Conservation (phyloP, 2,797 vertebrate genomes). For the Fundulus diaphanus region DNA sequence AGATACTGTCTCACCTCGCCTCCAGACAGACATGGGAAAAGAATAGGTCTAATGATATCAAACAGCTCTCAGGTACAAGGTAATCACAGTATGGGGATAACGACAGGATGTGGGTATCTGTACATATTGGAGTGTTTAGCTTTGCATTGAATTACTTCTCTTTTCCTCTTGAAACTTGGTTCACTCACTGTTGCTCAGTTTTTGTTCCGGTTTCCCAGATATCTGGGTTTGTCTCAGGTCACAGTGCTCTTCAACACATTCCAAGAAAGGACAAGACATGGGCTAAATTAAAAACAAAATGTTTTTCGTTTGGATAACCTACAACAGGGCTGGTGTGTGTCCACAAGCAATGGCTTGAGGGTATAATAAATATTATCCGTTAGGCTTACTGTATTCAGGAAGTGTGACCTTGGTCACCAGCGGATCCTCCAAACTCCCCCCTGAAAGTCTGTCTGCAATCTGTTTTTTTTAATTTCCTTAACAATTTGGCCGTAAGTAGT, state of each 20-base stretch:
- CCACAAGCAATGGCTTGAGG: neutral
- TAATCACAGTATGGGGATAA: slow-evolving; percentile 54
- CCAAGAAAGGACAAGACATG: slow-evolving; percentile 29
- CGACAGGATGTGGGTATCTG: slow-evolving; percentile 49
- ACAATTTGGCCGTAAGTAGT: slow-evolving; percentile 17
- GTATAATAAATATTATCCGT: neutral
- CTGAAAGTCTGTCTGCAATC: slow-evolving; percentile 2
- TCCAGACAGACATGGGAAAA: slow-evolving; percentile 51
- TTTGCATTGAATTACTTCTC: slow-evolving; percentile 23
- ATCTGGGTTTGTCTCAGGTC: slow-evolving; percentile 36
- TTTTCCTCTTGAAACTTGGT: slow-evolving; percentile 26
- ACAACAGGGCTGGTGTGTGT: slow-evolving; percentile 2
- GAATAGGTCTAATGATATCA: slow-evolving; percentile 49
- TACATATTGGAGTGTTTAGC: slow-evolving; percentile 37
- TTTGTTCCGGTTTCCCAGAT: slow-evolving; percentile 19
- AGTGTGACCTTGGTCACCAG: neutral
- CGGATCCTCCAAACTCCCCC: neutral
- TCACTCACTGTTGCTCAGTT: slow-evolving; percentile 9
- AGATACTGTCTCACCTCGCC: slow-evolving; percentile 53
- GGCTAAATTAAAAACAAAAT: slow-evolving; percentile 25
- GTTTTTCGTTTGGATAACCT: neutral
- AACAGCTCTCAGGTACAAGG: slow-evolving; percentile 44
- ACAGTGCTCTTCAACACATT: slow-evolving; percentile 42
- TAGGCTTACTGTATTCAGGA: neutral
- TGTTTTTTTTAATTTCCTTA: neutral